Percentiles rank a stretch among this genome's conserved stretches.
Evolutionary conservation across 2,888 invertebrate genomes (phyloP).

Genomic region (Omphaloscelis lunosa): DNA sequence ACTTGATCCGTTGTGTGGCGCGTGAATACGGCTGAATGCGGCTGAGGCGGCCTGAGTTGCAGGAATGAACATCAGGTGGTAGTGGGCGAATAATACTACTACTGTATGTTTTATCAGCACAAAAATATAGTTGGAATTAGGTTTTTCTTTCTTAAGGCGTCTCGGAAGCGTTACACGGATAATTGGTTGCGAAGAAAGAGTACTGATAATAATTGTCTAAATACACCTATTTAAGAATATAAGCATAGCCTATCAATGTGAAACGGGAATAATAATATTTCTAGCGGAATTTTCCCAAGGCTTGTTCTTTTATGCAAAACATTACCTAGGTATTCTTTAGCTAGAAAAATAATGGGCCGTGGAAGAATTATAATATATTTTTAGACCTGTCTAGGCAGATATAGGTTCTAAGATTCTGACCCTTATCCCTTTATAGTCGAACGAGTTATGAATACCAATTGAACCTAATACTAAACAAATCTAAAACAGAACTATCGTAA

Average conservation of each 20-base stretch:
- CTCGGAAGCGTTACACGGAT: not conserved
- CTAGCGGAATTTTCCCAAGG: not conserved
- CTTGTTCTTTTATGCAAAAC: not conserved
- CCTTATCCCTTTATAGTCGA: not conserved
- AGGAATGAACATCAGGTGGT: constrained; percentile 36
- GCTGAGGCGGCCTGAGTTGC: constrained; percentile 9
- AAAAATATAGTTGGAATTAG: not conserved
- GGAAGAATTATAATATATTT: not conserved
- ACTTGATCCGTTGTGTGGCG: constrained; percentile 45
- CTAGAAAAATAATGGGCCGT: constrained; percentile 2
- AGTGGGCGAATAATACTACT: not conserved
- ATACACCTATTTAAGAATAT: too few relatives aligned
- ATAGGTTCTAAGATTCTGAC: not conserved
- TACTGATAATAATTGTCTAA: not conserved
- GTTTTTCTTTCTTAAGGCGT: not conserved
- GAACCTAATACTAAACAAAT: not conserved
- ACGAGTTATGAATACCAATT: not conserved
- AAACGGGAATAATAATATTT: not conserved
- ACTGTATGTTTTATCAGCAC: not conserved
- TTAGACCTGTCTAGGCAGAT: constrained; percentile 2
- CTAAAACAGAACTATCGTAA: not conserved
- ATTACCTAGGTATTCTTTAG: not conserved
- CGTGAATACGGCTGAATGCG: constrained; percentile 16
- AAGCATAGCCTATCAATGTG: not conserved
- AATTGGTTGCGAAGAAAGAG: not conserved